Evolutionary conservation across 2,113 vertebrate genomes (phyloP), one percentile per base, ranked within the genome.

Genomic region (Centropus unirufus): DNA sequence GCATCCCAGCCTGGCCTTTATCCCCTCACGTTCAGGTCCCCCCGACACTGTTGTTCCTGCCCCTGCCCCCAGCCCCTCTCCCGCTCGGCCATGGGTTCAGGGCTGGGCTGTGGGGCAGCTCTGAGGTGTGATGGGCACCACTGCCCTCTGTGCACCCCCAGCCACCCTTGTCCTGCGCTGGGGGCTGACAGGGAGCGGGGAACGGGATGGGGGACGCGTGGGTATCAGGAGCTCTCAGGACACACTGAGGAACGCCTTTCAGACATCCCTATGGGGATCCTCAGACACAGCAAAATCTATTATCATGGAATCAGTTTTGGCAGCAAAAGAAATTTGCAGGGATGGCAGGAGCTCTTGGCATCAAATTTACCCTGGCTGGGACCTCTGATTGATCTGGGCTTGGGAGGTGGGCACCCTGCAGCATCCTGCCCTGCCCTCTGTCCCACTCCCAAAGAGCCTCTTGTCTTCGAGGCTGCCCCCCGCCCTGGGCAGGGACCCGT

Each of bases 31-130:
- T 26, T 81, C 21, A 9, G n/a, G 46, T n/a, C 22, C 10, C 13
- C 21, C 5, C 3, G 21, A 3, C 0, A 1, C 12, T 12, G 16
- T 3, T 52, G 23, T 6, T 10, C 21, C 16, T 22, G 5, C 7
- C 12, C 34, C 23, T 1, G 2, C 9, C 20, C 27, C 4, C 32
- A 12, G 24, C 44, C 44, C 40, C 19, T 2, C 32, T 16, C 14
- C 64, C 4, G 74, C 57, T 46, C 66, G 39, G 51, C 19, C 3
- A 1, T 2, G 12, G 62, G 63, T 32, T n/a, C 39, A 14, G 55
- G 51, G 46, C 23, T 42, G 9, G 44, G 75, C 27, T 54, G 46
- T 8, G 47, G 70, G 58, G 40, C 27, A 55, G 51, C 30, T 22
- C 39, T 32, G 23, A 55, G 51, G 51, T 8, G 8, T 20, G 87